These are phyloP conservation scores for Temnothorax nylanderi DNA, from an alignment of 1,140 invertebrate species.

Conservation along the genomic window DNA sequence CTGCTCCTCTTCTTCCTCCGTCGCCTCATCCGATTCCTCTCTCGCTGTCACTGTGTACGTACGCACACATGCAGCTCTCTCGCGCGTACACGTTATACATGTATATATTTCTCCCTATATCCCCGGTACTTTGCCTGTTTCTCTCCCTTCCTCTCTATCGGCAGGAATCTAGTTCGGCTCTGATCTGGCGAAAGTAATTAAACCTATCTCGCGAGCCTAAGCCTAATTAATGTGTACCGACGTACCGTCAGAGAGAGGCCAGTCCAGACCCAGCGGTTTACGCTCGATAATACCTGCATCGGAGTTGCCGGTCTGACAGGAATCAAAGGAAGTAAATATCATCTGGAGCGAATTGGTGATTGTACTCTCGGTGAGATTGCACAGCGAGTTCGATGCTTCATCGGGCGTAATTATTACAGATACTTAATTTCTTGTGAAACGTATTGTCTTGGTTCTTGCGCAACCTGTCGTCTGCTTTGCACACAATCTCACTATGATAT, in stretches of 20 bases:
- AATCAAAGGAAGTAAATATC: slow-evolving; percentile 76
- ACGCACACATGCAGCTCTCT: background rate
- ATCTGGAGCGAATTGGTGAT: slow-evolving; percentile 57
- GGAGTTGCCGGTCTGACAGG: slow-evolving; percentile 58
- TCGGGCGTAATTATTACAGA: slow-evolving; percentile 27
- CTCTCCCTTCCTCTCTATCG: slow-evolving; percentile 28
- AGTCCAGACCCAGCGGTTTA: slow-evolving; percentile 67
- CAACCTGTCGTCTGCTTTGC: background rate
- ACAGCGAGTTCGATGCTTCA: background rate
- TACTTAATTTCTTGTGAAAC: background rate
- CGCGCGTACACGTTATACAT: slow-evolving; percentile 30
- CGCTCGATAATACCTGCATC: slow-evolving; percentile 71
- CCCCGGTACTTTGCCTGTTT: slow-evolving; percentile 25
- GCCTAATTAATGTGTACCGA: slow-evolving; percentile 83
- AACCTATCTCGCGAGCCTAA: slow-evolving; percentile 82
- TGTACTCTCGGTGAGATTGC: background rate
- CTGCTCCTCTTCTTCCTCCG: background rate
- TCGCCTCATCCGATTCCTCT: background rate
- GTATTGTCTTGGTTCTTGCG: background rate
- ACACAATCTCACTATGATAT: slow-evolving; percentile 14
- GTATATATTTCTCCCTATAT: slow-evolving; percentile 26
- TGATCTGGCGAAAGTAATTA: slow-evolving; percentile 85
- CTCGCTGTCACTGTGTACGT: background rate
- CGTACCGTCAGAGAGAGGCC: slow-evolving; percentile 64
- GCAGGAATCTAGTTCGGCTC: slow-evolving; percentile 73